Evolutionary conservation across 2,888 invertebrate species (phyloP).

Genomic region (Nemurella pictetii): DNA sequence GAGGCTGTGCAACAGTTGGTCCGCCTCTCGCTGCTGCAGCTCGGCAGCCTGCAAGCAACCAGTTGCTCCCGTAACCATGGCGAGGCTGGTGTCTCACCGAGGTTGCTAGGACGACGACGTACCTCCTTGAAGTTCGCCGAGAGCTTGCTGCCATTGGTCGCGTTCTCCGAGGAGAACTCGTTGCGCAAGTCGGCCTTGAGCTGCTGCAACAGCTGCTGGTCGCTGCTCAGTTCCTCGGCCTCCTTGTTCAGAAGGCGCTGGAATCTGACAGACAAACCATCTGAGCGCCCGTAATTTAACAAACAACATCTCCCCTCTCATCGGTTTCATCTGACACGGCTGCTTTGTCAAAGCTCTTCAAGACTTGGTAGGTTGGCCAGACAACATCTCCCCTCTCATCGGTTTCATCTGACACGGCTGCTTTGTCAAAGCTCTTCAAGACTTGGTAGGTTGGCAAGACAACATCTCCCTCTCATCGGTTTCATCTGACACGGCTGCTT

Average conservation of each 20-base stretch:
- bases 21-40: not conserved
- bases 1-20: not conserved
- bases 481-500: no score
- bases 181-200: conserved; percentile 8
- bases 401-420: no score
- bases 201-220: conserved; percentile 16
- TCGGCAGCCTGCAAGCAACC: not conserved
- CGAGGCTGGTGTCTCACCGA: not conserved
- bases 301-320: no score
- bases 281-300: not conserved
- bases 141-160: not conserved
- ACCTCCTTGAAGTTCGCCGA: not conserved
- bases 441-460: no score
- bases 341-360: no score
- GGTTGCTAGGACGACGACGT: no score
- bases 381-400: no score
- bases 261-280: conserved; percentile 29
- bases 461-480: no score
- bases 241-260: conserved; percentile 26
- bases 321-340: no score
- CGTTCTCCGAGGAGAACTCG: not conserved
- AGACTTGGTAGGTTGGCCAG: no score
- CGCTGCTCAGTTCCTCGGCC: conserved; percentile 22
- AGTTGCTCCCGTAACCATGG: not conserved
- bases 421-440: no score